phyloP scores from a whole-genome alignment of 2,113 vertebrate genomes.

The Ciconia stormi region DNA sequence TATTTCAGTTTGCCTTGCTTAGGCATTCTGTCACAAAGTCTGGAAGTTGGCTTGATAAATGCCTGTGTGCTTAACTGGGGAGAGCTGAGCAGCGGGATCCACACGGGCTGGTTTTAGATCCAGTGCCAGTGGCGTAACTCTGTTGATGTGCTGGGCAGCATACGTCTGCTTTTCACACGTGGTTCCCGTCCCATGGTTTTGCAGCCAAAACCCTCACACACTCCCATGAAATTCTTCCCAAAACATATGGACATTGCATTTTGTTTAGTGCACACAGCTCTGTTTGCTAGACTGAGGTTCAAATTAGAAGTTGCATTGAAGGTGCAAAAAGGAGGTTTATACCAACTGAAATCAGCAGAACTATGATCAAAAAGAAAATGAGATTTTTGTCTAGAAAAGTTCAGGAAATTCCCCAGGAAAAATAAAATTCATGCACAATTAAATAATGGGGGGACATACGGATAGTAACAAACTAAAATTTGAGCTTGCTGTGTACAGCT shows the following conservation, averaged over 20 bases:
- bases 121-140: not conserved
- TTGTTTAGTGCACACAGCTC: not conserved
- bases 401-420: not conserved
- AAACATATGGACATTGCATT: accelerated
- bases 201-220: not conserved
- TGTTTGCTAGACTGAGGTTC: not conserved
- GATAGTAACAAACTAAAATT: not conserved
- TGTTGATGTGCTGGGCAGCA: not conserved
- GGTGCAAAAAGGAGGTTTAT: not conserved
- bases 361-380: not conserved
- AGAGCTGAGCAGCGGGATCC: not conserved
- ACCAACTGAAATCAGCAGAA: not conserved
- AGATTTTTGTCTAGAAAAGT: not conserved
- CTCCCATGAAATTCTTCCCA: not conserved
- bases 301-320: not conserved
- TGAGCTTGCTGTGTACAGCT: not conserved
- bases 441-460: not conserved
- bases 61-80: not conserved
- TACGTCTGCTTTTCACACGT: not conserved
- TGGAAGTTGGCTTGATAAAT: not conserved
- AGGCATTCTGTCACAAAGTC: not conserved
- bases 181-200: not conserved
- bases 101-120: not conserved
- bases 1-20: not conserved
- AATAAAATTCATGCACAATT: not conserved